phyloP scores from a whole-genome alignment of 2,797 vertebrate genomes.

The Crocidura indochinensis region DNA sequence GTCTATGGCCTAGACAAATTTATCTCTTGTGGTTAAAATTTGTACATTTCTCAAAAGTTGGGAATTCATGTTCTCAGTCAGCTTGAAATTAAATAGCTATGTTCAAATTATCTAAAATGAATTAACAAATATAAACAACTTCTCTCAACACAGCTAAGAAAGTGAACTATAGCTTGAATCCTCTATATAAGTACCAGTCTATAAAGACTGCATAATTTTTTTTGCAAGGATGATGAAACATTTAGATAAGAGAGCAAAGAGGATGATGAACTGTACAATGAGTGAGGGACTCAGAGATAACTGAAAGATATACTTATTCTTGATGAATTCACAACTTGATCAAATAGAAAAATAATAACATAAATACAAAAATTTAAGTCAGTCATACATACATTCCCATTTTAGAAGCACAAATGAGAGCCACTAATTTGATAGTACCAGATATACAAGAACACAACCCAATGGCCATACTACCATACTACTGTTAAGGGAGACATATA shows the following conservation, averaged over 20 bases:
- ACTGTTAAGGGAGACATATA: not conserved
- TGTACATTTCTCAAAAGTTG: slow-evolving; percentile 28
- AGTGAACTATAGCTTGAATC: slow-evolving; percentile 41
- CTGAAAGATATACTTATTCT: not conserved
- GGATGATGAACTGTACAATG: not conserved
- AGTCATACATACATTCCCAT: not conserved
- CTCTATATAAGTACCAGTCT: not conserved
- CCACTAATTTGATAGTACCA: not conserved
- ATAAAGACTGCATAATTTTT: not conserved
- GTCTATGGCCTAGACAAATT: slow-evolving; percentile 57
- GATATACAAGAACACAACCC: not conserved
- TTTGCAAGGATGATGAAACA: not conserved
- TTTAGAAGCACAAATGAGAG: not conserved
- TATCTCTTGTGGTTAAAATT: slow-evolving; percentile 56
- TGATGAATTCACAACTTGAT: not conserved
- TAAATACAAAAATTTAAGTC: not conserved
- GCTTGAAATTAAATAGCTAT: slow-evolving; percentile 30
- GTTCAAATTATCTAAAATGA: slow-evolving; percentile 56
- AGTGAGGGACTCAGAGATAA: not conserved
- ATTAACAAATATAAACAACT: slow-evolving; percentile 57
- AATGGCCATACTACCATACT: not conserved
- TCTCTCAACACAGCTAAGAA: slow-evolving; percentile 48
- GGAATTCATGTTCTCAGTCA: slow-evolving; percentile 39
- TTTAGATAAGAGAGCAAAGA: not conserved
- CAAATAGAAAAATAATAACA: not conserved